A percentile compares a stretch with the other conserved stretches of the same genome.
These are phyloP conservation scores for Agapornis roseicollis DNA, from an alignment of 2,113 vertebrate species.

Conservation along the genomic window DNA sequence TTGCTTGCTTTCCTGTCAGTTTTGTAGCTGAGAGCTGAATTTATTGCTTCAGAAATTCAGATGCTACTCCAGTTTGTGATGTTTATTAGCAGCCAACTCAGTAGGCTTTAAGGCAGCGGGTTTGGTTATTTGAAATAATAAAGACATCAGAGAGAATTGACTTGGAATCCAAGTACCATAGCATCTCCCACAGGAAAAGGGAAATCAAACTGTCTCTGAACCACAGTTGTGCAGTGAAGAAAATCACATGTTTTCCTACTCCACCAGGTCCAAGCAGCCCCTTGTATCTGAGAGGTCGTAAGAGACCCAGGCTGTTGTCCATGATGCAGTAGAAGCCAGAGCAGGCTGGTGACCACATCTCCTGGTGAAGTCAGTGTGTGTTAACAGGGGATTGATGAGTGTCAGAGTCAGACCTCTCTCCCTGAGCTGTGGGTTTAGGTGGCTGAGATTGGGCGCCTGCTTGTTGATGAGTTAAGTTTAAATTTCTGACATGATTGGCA, in stretches of 20 bases:
- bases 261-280: background rate
- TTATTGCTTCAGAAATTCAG: slow-evolving; percentile 35
- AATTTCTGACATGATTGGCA: background rate
- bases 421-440: background rate
- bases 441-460: background rate
- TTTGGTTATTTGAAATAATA: slow-evolving; percentile 13
- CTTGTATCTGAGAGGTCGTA: background rate
- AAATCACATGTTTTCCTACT: background rate
- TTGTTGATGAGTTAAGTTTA: background rate
- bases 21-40: slow-evolving; percentile 31
- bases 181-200: background rate
- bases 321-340: background rate
- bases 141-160: background rate
- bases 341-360: fast-evolving
- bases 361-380: background rate
- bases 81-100: slow-evolving; percentile 45
- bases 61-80: slow-evolving; percentile 3
- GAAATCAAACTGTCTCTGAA: background rate
- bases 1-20: slow-evolving; percentile 46
- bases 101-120: slow-evolving; percentile 2
- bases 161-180: background rate
- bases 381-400: fast-evolving
- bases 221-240: fast-evolving
- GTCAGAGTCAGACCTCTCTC: background rate
- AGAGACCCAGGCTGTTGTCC: background rate